Percentiles rank a stretch among this genome's conserved stretches.
Evolutionary conservation across 2,888 invertebrate genomes (phyloP).

Genomic region (Melanostoma mellinum): DNA sequence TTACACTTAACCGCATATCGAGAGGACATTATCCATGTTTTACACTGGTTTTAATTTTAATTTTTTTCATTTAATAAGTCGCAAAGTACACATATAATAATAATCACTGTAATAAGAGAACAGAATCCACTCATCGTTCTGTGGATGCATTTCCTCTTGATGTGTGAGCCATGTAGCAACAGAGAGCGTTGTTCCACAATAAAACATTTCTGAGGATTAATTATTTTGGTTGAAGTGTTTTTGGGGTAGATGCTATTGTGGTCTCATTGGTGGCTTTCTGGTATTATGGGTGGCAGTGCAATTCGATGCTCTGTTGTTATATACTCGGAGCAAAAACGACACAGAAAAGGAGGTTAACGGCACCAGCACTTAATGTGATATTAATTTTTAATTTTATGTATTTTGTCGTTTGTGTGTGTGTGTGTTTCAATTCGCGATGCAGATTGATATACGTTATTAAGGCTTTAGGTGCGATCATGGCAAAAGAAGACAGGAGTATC

Average conservation of each 20-base stretch:
- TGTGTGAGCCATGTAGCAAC: background rate
- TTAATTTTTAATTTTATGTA: background rate
- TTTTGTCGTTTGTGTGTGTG: background rate
- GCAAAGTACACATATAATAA: slow-evolving; percentile 12
- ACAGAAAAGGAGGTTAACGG: background rate
- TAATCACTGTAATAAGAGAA: slow-evolving; percentile 21
- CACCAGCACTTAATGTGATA: background rate
- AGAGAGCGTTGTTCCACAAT: background rate
- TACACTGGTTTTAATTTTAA: slow-evolving; percentile 59
- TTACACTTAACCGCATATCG: slow-evolving; percentile 38
- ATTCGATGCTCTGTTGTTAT: background rate
- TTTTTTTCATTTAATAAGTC: slow-evolving; percentile 24
- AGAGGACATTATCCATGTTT: slow-evolving; percentile 52
- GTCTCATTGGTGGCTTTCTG: background rate
- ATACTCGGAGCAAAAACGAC: background rate
- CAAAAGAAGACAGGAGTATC: no score
- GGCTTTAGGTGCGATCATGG: no score
- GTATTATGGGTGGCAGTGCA: background rate
- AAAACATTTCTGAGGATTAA: slow-evolving; percentile 15
- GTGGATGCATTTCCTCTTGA: background rate
- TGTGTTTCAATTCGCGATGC: no score
- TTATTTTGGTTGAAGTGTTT: slow-evolving; percentile 17
- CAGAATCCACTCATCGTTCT: slow-evolving; percentile 25
- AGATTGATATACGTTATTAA: no score
- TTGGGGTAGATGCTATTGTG: slow-evolving; percentile 7